phyloP scores from a whole-genome alignment of 1,140 invertebrate genomes.

The Drosophila quadrilineata region DNA sequence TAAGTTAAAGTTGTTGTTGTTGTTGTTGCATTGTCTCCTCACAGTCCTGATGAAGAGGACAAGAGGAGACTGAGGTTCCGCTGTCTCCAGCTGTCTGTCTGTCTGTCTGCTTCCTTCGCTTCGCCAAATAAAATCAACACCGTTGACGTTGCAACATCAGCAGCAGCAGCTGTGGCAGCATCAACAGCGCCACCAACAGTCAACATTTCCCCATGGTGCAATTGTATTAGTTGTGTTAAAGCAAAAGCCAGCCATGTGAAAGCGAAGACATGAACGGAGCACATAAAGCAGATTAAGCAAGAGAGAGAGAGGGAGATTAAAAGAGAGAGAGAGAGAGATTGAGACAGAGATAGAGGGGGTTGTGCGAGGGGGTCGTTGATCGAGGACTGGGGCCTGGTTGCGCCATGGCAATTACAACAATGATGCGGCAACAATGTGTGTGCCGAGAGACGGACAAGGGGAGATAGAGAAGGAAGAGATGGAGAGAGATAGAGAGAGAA shows the following conservation, averaged over 20 bases:
- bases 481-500: too few species aligned
- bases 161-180: constrained; percentile 32
- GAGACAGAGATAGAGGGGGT: too few species aligned
- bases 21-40: not conserved
- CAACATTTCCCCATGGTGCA: constrained; percentile 68
- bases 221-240: constrained; percentile 77
- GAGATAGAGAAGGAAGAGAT: too few species aligned
- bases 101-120: not conserved
- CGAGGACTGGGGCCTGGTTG: too few species aligned
- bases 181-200: constrained; percentile 25
- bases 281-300: constrained; percentile 18
- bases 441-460: too few species aligned
- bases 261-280: constrained; percentile 28
- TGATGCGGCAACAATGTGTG: constrained; percentile 67
- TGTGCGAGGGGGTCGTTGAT: too few species aligned
- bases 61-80: not conserved
- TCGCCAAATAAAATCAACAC: constrained; percentile 70
- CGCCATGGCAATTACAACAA: constrained; percentile 64
- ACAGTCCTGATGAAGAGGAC: constrained; percentile 4
- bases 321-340: too few species aligned
- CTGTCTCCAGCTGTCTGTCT: constrained; percentile 1
- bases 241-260: constrained; percentile 70
- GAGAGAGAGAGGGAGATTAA: too few species aligned
- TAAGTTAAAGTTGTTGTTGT: constrained; percentile 64
- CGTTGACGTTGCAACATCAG: constrained; percentile 42